Evolutionary conservation across 2,113 vertebrate species (phyloP).

Genomic region (Pseudopipra pipra): DNA sequence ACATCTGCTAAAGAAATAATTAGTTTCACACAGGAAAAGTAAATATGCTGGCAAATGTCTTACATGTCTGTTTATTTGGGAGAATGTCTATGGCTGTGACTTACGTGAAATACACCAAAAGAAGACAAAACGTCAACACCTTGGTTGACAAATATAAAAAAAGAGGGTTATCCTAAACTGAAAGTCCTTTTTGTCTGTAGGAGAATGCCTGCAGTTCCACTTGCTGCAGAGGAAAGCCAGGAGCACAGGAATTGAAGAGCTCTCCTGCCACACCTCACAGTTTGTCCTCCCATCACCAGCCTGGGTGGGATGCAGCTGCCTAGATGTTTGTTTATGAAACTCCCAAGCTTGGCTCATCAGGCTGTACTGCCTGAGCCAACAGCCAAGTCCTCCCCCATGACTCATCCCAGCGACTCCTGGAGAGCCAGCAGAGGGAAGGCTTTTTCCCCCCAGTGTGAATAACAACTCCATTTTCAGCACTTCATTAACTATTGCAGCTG

Average conservation of each 20-base stretch:
- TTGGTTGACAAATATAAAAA: slow-evolving; percentile 48
- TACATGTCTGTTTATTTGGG: slow-evolving; percentile 66
- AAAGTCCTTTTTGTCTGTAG: neutral
- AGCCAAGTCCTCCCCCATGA: neutral
- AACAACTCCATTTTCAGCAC: neutral
- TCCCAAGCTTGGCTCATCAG: neutral
- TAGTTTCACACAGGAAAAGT: slow-evolving; percentile 64
- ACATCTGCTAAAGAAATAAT: slow-evolving; percentile 70
- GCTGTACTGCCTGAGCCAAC: neutral
- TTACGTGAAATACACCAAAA: slow-evolving; percentile 58
- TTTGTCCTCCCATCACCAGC: neutral
- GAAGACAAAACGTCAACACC: slow-evolving; percentile 30
- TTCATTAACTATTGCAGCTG: slow-evolving; percentile 42
- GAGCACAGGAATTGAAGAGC: neutral
- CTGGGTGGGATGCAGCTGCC: slow-evolving; percentile 49
- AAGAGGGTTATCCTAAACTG: slow-evolving; percentile 12
- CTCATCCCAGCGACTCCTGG: neutral
- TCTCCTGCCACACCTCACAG: neutral
- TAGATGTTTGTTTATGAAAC: slow-evolving; percentile 28
- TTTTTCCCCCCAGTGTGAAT: neutral
- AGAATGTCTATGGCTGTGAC: slow-evolving; percentile 33
- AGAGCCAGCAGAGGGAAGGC: neutral
- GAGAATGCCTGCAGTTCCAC: neutral
- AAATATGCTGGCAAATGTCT: slow-evolving; percentile 57
- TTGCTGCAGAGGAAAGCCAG: neutral